Percentiles rank a stretch among this genome's conserved stretches.
These are phyloP conservation scores for Drosophila eohydei DNA, from an alignment of 2,888 invertebrate genomes.

Conservation along the genomic window DNA sequence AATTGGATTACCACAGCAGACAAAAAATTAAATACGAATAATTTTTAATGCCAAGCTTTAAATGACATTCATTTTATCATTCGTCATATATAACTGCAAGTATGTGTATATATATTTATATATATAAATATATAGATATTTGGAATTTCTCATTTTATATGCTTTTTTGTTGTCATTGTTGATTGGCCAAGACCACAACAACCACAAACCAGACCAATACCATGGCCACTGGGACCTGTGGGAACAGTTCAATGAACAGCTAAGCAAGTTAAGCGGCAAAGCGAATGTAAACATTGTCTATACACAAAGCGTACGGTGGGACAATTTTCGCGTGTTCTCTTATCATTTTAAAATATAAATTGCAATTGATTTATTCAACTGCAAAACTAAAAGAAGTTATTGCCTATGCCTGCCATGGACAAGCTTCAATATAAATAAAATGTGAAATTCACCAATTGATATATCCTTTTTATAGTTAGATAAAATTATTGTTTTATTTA, in stretches of 20 bases:
- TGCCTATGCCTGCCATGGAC: background rate
- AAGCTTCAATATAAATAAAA: background rate
- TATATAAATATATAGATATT: conserved; percentile 5
- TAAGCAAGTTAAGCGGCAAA: conserved; percentile 57
- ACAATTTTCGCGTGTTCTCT: background rate
- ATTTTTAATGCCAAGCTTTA: conserved; percentile 18
- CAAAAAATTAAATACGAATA: conserved; percentile 10
- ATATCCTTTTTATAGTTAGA: background rate
- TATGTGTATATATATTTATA: conserved; percentile 1
- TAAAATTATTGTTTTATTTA: background rate
- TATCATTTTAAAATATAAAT: background rate
- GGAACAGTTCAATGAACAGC: conserved; percentile 74
- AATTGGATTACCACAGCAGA: conserved; percentile 13
- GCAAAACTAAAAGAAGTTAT: background rate
- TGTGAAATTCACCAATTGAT: too few relatives aligned
- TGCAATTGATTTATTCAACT: too few relatives aligned
- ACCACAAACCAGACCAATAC: conserved; percentile 32
- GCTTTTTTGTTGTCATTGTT: conserved; percentile 55
- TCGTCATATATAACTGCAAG: conserved; percentile 24
- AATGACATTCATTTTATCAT: conserved; percentile 4
- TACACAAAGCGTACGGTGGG: conserved; percentile 37
- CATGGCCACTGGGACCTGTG: conserved; percentile 43
- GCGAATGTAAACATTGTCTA: conserved; percentile 60
- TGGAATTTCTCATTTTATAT: conserved; percentile 21
- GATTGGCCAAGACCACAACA: conserved; percentile 50